phyloP scores from a whole-genome alignment of 2,888 invertebrate species.

The Neoascia interrupta region DNA sequence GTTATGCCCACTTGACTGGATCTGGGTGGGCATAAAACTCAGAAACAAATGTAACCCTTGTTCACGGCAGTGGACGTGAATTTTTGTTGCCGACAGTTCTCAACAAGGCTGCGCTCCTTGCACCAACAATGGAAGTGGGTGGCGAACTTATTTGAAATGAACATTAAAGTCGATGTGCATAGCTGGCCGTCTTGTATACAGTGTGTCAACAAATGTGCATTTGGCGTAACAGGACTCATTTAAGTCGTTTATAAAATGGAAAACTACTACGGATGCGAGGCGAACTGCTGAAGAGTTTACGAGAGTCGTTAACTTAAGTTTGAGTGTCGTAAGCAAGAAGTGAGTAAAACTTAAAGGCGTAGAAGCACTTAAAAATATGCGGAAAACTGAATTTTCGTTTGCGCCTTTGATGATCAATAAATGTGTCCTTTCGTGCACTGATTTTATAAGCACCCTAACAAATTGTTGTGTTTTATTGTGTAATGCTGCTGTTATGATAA shows the following conservation, averaged over 20 bases:
- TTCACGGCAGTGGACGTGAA: conserved; percentile 1
- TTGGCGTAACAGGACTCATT: not conserved
- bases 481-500: no score
- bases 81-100: not conserved
- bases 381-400: no score
- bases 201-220: not conserved
- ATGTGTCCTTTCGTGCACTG: no score
- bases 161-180: conserved; percentile 3
- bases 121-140: conserved; percentile 4
- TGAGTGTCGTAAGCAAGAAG: conserved; percentile 32
- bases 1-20: not conserved
- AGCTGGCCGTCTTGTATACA: not conserved
- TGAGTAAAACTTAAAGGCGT: no score
- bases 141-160: conserved; percentile 28
- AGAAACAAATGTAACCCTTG: conserved; percentile 16
- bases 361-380: no score
- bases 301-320: conserved; percentile 40
- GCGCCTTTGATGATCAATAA: no score
- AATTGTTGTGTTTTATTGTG: no score
- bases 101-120: not conserved
- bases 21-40: not conserved
- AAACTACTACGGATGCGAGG: conserved; percentile 34
- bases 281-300: conserved; percentile 34
- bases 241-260: conserved; percentile 26
- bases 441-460: no score